phyloP scores from a whole-genome alignment of 2,113 vertebrate species.

The Mobula hypostoma region DNA sequence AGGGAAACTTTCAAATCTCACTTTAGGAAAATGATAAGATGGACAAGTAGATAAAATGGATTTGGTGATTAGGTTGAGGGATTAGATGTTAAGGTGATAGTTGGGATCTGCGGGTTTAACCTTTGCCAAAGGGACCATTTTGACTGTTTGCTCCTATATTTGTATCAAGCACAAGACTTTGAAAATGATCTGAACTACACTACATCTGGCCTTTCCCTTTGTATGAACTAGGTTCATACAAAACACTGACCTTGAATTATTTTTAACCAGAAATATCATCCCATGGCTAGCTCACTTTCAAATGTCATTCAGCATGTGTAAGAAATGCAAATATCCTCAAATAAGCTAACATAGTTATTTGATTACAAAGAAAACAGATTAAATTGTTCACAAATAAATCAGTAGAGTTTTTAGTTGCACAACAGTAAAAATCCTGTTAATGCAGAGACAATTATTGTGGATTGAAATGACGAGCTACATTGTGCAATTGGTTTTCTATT shows the following conservation, averaged over 20 bases:
- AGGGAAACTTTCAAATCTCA: background rate
- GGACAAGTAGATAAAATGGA: background rate
- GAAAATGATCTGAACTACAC: background rate
- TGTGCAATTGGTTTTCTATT: background rate
- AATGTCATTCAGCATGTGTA: background rate
- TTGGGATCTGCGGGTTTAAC: background rate
- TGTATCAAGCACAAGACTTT: background rate
- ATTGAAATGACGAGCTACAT: background rate
- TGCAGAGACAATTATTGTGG: background rate
- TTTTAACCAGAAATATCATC: background rate
- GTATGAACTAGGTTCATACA: background rate
- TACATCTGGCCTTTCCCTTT: background rate
- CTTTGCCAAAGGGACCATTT: background rate
- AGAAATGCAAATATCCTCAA: conserved; percentile 21
- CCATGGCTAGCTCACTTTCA: background rate
- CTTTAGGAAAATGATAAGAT: too few relatives aligned
- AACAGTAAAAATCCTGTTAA: background rate
- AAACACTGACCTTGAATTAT: conserved; percentile 15
- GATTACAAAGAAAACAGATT: background rate
- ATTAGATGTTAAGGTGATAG: background rate
- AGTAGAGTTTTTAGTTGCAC: background rate
- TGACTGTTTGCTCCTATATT: background rate
- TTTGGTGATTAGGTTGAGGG: background rate
- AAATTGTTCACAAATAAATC: conserved; percentile 11
- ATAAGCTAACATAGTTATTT: background rate